Base-by-base conservation (phyloP, 2,888 invertebrate genomes). In the Molorchus minor region DNA sequence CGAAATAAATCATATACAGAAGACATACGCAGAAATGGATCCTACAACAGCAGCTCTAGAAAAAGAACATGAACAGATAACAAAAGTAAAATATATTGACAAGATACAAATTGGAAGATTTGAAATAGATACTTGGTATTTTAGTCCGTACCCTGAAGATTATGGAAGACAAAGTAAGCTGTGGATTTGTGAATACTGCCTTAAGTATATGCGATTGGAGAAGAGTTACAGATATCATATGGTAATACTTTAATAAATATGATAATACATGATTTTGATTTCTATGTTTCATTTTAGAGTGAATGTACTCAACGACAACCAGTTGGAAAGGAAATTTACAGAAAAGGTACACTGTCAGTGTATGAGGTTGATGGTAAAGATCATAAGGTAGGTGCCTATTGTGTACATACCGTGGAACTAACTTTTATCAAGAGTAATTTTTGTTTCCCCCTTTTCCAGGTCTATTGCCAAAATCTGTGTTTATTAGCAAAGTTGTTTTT, bases 61-160 rank as follows among this genome's bases (percentile, higher is more conserved):
- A 78, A 96, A 96, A 77, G 95, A 95, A 80, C 95, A 95, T 73
- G 95, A 95, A 84, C 93, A 93, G 36, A 93, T 95, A 30, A 98
- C 98, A 45, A 95, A 95, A 88, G 93, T 96, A 1, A 96, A 96
- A 83, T 96, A 95, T 78, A 94, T 96, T 66, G 94, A 96, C 75
- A 88, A 88, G 77, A 91, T 99, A 69, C 95, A 96, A 82, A 93
- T 98, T 71, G 98, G 92, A 10, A 88, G 91, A 74, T 96, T 94
- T 81, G 97, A 98, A 84, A 97, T 99, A 60, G 96, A 96, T 78
- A 96, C 98, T 0, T 99, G 99, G 99, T 99, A 99, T 81, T 98
- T 97, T 78, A 98, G 98, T 72, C 99, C 99, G 0, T 99, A 96
- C 78, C 98, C 99, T 0, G 97, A 96, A 70, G 97, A 98, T 76